These are phyloP conservation scores for Pomacea canaliculata DNA, from an alignment of 2,888 invertebrate genomes.

Conservation along the genomic window DNA sequence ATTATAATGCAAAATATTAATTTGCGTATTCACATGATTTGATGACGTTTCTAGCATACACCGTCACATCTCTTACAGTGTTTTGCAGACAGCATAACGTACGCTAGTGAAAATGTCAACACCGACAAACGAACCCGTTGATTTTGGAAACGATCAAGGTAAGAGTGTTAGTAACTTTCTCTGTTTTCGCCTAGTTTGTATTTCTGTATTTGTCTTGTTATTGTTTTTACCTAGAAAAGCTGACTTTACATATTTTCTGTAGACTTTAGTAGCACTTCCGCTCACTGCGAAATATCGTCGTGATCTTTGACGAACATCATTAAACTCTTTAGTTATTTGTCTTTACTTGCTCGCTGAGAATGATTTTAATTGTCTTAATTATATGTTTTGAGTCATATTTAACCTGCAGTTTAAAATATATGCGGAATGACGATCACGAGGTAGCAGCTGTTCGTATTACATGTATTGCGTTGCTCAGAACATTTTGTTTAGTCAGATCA, in stretches of 20 bases:
- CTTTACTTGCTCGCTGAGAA: no score
- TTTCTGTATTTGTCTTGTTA: neutral
- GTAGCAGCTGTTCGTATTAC: no score
- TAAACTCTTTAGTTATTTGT: no score
- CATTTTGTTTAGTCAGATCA: no score
- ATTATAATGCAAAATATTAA: no score
- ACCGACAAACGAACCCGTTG: constrained; percentile 18
- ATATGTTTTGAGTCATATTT: no score
- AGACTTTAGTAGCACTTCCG: constrained; percentile 4
- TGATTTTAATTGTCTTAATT: no score
- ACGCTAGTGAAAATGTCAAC: constrained; percentile 27
- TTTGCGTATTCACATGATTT: neutral
- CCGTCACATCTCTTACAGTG: constrained; percentile 22
- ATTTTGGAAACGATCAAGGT: constrained; percentile 18
- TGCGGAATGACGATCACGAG: no score
- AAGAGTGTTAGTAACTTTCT: neutral
- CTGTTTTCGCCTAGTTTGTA: neutral
- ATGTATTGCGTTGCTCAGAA: no score
- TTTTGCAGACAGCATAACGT: constrained; percentile 24
- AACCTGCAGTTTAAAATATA: no score
- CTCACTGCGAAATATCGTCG: neutral
- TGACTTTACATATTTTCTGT: neutral
- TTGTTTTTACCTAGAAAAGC: neutral
- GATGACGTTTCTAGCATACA: constrained; percentile 16
- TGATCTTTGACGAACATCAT: no score